Base-by-base conservation (phyloP, 1,140 invertebrate species). In the Pseudomyrmex cubaensis region DNA sequence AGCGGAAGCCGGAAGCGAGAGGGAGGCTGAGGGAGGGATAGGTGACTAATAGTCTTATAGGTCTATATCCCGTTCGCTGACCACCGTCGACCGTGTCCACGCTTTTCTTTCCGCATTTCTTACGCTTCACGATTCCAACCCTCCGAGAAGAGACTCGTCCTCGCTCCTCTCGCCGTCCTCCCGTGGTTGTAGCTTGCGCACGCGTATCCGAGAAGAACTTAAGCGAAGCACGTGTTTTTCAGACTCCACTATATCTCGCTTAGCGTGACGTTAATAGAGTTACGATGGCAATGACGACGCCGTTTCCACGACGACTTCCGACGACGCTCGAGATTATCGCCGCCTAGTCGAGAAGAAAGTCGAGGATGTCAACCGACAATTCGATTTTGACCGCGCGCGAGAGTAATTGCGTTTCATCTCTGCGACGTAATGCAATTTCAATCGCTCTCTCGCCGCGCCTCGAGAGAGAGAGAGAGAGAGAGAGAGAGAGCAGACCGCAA, bases 41-140 rank as follows among this genome's bases (percentile, higher is more conserved):
- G 74, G 84, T 92, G 90, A 92, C 90, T 91, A 92, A 92, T 91
- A 90, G 91, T 84, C 78, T 20, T 70, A 20, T 20, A 64, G 85
- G 84, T 85, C 88, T 85, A 35, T 35, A 85, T 64, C 73, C 67
- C 78, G 90, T 85, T 89, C 84, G 73, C 82, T 88, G 87, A 89
- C 90, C 88, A 82, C 73, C 80, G 76, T 66, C 73, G 70, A 74
- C 82, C 73, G 82, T 87, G 76, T 87, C 85, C 85, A 70, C 84
- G 62, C 66, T 90, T 87, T 35, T 89, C 85, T 87, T 85, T 74
- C 44, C 69, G 13, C 64, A 7, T 84, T 85, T 86, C 85, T 83
- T 90, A 64, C 5, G 5, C 75, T 54, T 44, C 70, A 66, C 64
- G 50, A 74, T 59, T 77, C 12, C 17, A 48, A 61, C 20, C 48